phyloP scores from a whole-genome alignment of 2,113 vertebrate species.

The Cebus imitator region DNA sequence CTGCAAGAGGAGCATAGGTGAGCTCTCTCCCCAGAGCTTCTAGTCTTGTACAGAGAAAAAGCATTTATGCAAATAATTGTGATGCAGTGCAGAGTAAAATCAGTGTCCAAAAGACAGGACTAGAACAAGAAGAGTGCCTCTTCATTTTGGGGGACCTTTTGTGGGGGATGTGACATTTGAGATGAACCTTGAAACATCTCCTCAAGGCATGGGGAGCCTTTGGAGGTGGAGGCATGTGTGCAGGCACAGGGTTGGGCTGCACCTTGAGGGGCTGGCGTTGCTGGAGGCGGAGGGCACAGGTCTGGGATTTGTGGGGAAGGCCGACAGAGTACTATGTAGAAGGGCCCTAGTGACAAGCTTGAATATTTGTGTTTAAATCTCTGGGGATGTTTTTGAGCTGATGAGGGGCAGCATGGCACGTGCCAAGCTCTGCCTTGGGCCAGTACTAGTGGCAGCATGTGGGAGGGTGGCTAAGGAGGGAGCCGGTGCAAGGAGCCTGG shows the following conservation, averaged over 20 bases:
- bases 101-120: background rate
- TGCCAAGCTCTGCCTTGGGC: background rate
- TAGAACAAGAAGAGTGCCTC: background rate
- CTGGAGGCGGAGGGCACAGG: background rate
- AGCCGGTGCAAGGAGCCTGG: background rate
- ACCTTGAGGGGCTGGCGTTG: background rate
- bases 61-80: background rate
- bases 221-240: rapidly evolving
- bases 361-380: background rate
- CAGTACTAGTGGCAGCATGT: background rate
- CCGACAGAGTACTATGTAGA: background rate
- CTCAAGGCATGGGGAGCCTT: background rate
- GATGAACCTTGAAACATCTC: background rate
- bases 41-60: background rate
- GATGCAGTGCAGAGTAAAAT: background rate
- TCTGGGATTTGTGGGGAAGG: background rate
- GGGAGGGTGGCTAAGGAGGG: background rate
- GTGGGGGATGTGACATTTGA: background rate
- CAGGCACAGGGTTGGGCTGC: background rate
- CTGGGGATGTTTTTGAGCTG: background rate
- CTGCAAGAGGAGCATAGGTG: background rate
- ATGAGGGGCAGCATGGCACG: background rate
- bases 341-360: background rate
- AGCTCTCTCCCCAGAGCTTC: background rate
- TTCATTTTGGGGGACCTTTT: background rate